These are phyloP conservation scores for Zingel zingel DNA, from an alignment of 2,113 vertebrate genomes.

Conservation along the genomic window DNA sequence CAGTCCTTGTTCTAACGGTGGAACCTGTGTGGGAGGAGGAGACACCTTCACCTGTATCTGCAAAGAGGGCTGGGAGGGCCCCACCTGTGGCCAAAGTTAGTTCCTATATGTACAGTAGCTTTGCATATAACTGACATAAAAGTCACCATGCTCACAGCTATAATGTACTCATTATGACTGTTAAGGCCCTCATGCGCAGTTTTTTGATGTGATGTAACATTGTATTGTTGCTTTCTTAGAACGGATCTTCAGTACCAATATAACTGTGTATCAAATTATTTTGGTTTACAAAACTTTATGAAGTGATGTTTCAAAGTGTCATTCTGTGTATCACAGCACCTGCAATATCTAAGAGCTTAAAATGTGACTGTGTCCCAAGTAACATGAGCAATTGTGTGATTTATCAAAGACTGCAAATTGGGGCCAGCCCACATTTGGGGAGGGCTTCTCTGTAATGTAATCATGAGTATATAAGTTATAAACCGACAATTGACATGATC, in stretches of 20 bases:
- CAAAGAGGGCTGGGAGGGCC: constrained; percentile 98
- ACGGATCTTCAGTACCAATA: no score
- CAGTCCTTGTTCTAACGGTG: constrained; percentile 93
- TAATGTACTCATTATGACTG: background rate
- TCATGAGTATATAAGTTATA: no score
- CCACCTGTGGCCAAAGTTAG: constrained; percentile 94
- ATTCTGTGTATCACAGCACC: background rate
- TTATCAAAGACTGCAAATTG: background rate
- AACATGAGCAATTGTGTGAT: background rate
- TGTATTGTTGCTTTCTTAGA: background rate
- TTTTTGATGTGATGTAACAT: background rate
- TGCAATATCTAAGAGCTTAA: background rate
- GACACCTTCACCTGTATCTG: constrained; percentile 97
- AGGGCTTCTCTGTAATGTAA: background rate
- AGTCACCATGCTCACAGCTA: background rate
- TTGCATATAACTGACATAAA: background rate
- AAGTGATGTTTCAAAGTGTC: background rate
- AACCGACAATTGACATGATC: background rate
- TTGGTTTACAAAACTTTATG: background rate
- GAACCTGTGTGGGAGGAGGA: constrained; percentile 95
- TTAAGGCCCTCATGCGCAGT: background rate
- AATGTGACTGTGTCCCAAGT: background rate
- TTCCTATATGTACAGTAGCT: background rate
- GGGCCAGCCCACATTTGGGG: background rate
- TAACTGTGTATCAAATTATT: background rate